Conservation (phyloP, 2,888 invertebrate species). For the Drosophila eohydei region DNA sequence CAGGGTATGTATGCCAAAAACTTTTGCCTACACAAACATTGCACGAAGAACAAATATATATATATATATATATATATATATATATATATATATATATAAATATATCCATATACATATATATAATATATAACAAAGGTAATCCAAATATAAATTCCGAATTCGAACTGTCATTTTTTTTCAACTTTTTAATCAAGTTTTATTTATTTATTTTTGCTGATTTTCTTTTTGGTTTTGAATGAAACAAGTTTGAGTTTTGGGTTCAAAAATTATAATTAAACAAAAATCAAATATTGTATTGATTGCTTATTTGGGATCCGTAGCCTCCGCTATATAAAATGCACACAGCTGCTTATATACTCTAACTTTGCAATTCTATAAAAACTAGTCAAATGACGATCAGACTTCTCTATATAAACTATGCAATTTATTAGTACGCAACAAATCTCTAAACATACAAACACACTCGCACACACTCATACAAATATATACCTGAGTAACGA, state of each 20-base stretch:
- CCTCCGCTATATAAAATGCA: constrained; percentile 8
- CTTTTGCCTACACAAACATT: constrained; percentile 27
- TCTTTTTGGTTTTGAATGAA: constrained; percentile 46
- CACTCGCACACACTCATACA: constrained; percentile 14
- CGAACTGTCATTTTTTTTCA: constrained; percentile 40
- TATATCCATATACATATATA: constrained; percentile 5
- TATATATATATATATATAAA: constrained; percentile 1
- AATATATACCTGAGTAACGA: constrained; percentile 55
- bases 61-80: constrained; percentile 5
- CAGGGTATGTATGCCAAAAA: constrained; percentile 33
- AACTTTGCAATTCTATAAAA: constrained; percentile 22
- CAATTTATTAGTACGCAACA: constrained; percentile 40
- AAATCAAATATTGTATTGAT: constrained; percentile 14
- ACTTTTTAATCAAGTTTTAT: constrained; percentile 53
- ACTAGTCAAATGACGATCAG: constrained; percentile 33
- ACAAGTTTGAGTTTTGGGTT: constrained; percentile 15
- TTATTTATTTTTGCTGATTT: constrained; percentile 20
- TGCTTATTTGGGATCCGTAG: constrained; percentile 11
- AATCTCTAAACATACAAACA: constrained; percentile 18
- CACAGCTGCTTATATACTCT: constrained; percentile 13
- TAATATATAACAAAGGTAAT: constrained; percentile 10
- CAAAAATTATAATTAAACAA: constrained; percentile 43
- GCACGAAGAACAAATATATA: constrained; percentile 5
- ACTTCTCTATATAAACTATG: constrained; percentile 23
- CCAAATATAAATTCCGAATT: constrained; percentile 7